Base-by-base conservation (phyloP, 2,113 vertebrate species). In the Dendrocopos noguchii region DNA sequence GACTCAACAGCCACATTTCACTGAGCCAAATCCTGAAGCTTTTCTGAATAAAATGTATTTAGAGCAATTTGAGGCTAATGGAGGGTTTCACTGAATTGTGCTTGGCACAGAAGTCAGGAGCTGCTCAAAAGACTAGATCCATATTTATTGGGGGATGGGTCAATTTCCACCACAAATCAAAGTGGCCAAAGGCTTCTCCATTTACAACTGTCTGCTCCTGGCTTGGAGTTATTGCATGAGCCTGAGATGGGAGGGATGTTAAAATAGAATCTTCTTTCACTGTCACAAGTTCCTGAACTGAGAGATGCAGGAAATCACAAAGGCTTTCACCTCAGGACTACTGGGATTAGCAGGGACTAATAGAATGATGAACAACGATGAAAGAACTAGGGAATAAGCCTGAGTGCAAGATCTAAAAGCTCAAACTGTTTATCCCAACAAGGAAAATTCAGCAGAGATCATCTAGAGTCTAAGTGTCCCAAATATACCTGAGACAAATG, bases 1-100 rank as follows among this genome's bases (percentile, higher is more conserved):
- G 4, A 20, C 27, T 57, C 1, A 0, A 80, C 4, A 76, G 39
- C 10, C 50, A 0, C 36, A 33, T 6, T 17, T 9, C 36, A 53
- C 39, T 56, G 8, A 50, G 15, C 10, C 57, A 70, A 79, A 57
- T 53, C 28, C 33, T 34, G 25, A 31, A 34, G 33, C 10, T 60
- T 39, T 57, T 76, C 53, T 36, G 46, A 18, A n/a, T 8, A 86
- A 47, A 47, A 31, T 21, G 14, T 15, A 2, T 27, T 53, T 19
- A 16, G 39, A 70, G 50, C n/a, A 39, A 55, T 17, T 65, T 64
- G 27, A 70, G 27, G 31, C 14, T 53, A 13, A 12, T 7, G 1
- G 8, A 29, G 1, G 2, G 15, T 6, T 66, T 60, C 24, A 9
- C 1, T 56, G 57, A 78, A 42, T 28, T 80, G 18, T 8, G 12